A percentile compares a stretch with the other conserved stretches of the same genome.
Conservation (phyloP, 2,888 invertebrate species). For the Achlya flavicornis region DNA sequence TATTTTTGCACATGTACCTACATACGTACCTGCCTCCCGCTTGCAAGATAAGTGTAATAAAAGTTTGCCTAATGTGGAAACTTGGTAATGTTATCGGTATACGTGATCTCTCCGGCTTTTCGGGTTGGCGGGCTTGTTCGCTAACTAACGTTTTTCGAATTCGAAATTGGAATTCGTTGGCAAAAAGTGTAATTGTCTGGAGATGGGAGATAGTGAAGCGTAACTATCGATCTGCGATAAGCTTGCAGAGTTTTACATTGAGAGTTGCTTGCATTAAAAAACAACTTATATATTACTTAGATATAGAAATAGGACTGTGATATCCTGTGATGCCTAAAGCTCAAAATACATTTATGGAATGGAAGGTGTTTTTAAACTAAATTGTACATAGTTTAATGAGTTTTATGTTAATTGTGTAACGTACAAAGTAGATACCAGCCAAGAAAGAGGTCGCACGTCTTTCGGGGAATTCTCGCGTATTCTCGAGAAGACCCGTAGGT, state of each 20-base stretch:
- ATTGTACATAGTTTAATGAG: too few relatives aligned
- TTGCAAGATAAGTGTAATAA: conserved; percentile 80
- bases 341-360: too few relatives aligned
- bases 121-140: conserved; percentile 52
- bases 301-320: too few relatives aligned
- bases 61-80: conserved; percentile 80
- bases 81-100: conserved; percentile 82
- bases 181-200: conserved; percentile 60
- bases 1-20: conserved; percentile 55
- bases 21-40: conserved; percentile 53
- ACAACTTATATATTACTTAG: too few relatives aligned
- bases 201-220: conserved; percentile 35
- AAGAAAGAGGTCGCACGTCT: too few relatives aligned
- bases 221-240: conserved; percentile 28
- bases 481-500: too few relatives aligned
- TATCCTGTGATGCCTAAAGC: too few relatives aligned
- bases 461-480: too few relatives aligned
- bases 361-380: too few relatives aligned
- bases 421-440: too few relatives aligned
- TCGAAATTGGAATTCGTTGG: conserved; percentile 40
- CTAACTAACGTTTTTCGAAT: conserved; percentile 69
- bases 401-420: too few relatives aligned
- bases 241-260: neutral
- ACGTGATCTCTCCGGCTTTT: conserved; percentile 80
- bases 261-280: neutral